phyloP scores from a whole-genome alignment of 2,888 invertebrate species.

The Pristionchus japonicus region DNA sequence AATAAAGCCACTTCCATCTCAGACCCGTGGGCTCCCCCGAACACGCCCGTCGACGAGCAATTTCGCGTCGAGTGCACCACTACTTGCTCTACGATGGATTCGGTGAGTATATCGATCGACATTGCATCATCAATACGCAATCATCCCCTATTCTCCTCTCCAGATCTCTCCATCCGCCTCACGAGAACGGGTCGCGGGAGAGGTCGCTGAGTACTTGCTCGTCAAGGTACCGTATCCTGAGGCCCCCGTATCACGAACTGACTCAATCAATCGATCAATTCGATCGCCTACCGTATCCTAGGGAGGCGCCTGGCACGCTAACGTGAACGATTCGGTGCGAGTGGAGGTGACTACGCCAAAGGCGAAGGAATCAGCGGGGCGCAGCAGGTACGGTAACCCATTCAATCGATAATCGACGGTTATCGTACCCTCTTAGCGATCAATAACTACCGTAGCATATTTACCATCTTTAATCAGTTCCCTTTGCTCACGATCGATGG shows the following conservation, averaged over 20 bases:
- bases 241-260: not conserved
- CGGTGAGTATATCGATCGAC: not conserved
- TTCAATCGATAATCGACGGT: too few relatives aligned
- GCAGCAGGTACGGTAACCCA: constrained; percentile 6
- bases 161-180: constrained; percentile 15
- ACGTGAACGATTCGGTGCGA: constrained; percentile 27
- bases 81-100: not conserved
- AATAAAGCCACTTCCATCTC: not conserved
- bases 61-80: not conserved
- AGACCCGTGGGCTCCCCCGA: constrained; percentile 26
- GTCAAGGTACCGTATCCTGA: not conserved
- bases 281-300: not conserved
- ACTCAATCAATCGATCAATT: not conserved
- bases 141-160: not conserved
- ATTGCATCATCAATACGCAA: not conserved
- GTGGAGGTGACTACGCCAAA: constrained; percentile 3
- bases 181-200: not conserved
- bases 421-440: too few relatives aligned
- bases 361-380: not conserved
- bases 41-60: not conserved
- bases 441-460: too few relatives aligned
- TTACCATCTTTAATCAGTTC: too few relatives aligned
- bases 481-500: too few relatives aligned
- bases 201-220: constrained; percentile 11
- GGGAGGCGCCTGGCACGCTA: constrained; percentile 11